These are phyloP conservation scores for Brachyrhaphis roseni DNA, from an alignment of 2,797 vertebrate species.

Conservation along the genomic window DNA sequence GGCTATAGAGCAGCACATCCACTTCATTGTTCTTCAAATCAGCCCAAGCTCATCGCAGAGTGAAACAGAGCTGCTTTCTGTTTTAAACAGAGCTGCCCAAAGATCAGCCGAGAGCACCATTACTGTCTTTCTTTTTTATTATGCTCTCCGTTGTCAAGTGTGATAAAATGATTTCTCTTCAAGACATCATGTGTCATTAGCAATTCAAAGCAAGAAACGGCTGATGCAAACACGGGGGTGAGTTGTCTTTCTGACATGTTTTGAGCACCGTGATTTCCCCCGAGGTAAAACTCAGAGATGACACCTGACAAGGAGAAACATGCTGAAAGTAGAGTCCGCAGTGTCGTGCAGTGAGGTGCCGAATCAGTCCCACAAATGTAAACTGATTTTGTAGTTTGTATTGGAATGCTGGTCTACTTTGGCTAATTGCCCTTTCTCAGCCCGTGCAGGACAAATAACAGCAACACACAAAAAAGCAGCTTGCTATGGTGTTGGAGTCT, in stretches of 20 bases:
- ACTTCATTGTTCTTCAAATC: conserved; percentile 86
- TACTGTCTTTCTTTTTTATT: conserved; percentile 34
- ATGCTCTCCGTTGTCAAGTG: conserved; percentile 57
- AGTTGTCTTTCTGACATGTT: conserved; percentile 50
- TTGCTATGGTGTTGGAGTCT: conserved; percentile 39
- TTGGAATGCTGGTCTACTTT: conserved; percentile 36
- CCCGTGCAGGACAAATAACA: conserved; percentile 63
- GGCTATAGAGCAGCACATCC: conserved; percentile 84
- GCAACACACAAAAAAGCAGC: conserved; percentile 17
- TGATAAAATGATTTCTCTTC: conserved; percentile 49
- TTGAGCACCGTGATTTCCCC: conserved; percentile 44
- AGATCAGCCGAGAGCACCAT: conserved; percentile 58
- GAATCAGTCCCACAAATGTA: conserved; percentile 57
- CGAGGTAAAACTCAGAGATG: conserved; percentile 40
- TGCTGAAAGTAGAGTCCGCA: conserved; percentile 34
- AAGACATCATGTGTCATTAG: conserved; percentile 54
- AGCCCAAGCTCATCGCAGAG: conserved; percentile 74
- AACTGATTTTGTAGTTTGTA: conserved; percentile 58
- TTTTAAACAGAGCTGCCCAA: conserved; percentile 57
- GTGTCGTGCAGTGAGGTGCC: conserved; percentile 15
- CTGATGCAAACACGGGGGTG: conserved; percentile 40
- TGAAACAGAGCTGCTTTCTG: conserved; percentile 62
- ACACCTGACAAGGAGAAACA: conserved; percentile 38
- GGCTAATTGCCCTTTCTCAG: conserved; percentile 22
- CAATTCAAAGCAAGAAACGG: conserved; percentile 42